Base-by-base conservation (phyloP, 92 coral and sea anemone species). In the Paragorgia papillata region DNA sequence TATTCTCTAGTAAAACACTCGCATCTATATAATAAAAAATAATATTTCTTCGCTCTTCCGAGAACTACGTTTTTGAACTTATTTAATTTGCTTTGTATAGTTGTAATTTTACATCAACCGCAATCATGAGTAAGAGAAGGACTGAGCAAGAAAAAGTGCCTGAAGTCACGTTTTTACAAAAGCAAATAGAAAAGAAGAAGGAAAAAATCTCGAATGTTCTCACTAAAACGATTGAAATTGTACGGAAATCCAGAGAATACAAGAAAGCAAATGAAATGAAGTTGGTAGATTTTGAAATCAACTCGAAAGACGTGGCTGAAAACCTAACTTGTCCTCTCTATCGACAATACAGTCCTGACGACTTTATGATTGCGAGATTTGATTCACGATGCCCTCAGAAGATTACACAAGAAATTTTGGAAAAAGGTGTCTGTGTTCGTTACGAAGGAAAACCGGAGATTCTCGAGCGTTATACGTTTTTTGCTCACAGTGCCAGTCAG, bases 401-500 rank as follows among this genome's bases (percentile, higher is more conserved):
- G 7, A 90, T 90, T 26, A 79, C 79, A 31, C 34, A 57, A 50
- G 67, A 51, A 75, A 86, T 89, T 30, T 85, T 89, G 14, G 58
- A 64, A 69, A 64, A 57, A 12, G 90, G 94, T 9, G 31, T 86
- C 22, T 69, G 35, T 9, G 84, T 89, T 15, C 62, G 69, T 32
- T 89, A 62, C 37, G 77, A 60, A 60, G 55, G 79, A 41, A 35
- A 22, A 54, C n/a, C n/a, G n/a, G 57, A 15, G 25, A 35, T 35
- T 24, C 91, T 88, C 9, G 49, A 68, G 27, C 65, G 83, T 18
- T 93, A 88, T 71, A 80, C 87, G 44, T 93, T 90, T 73, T 82
- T 93, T 31, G 94, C 93, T 17, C 97, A 93, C 37, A 86, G 93
- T 37, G 88, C 89, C 85, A 85, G 88, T 37, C 91, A 91, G 49